Evolutionary conservation across 2,113 vertebrate species (phyloP).

Genomic region (Pao palembangensis): DNA sequence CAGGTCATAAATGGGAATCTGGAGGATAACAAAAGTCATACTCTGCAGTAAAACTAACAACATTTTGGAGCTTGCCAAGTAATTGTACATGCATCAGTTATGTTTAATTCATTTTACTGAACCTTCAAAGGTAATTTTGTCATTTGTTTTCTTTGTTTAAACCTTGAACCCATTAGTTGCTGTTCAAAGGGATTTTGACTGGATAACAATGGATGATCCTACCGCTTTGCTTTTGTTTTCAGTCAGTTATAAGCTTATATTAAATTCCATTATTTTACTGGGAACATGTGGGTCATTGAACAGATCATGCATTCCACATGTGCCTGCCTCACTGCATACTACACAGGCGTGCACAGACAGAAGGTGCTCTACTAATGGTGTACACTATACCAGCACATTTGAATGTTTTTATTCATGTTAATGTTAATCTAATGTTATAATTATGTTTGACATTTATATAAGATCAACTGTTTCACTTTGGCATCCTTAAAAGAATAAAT

Average conservation of each 20-base stretch:
- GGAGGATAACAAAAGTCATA: too few relatives aligned
- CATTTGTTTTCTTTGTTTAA: conserved; percentile 7
- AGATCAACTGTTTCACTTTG: neutral
- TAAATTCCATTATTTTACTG: neutral
- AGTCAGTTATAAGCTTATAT: neutral
- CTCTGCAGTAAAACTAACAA: neutral
- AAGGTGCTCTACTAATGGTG: neutral
- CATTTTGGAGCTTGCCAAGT: too few relatives aligned
- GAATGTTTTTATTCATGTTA: neutral
- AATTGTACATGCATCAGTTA: too few relatives aligned
- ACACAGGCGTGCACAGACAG: neutral
- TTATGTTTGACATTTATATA: neutral
- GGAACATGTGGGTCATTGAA: neutral
- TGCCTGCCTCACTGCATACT: neutral
- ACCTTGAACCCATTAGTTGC: conserved; percentile 1
- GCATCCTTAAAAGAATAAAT: neutral
- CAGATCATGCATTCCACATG: neutral
- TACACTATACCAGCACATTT: neutral
- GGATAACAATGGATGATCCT: neutral
- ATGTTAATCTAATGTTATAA: neutral
- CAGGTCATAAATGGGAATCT: too few relatives aligned
- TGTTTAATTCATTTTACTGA: too few relatives aligned
- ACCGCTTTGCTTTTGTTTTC: neutral
- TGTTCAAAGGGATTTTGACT: neutral
- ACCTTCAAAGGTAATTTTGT: too few relatives aligned